These are phyloP conservation scores for Ostrea denselamellosa DNA, from an alignment of 1,140 invertebrate species.

Conservation along the genomic window DNA sequence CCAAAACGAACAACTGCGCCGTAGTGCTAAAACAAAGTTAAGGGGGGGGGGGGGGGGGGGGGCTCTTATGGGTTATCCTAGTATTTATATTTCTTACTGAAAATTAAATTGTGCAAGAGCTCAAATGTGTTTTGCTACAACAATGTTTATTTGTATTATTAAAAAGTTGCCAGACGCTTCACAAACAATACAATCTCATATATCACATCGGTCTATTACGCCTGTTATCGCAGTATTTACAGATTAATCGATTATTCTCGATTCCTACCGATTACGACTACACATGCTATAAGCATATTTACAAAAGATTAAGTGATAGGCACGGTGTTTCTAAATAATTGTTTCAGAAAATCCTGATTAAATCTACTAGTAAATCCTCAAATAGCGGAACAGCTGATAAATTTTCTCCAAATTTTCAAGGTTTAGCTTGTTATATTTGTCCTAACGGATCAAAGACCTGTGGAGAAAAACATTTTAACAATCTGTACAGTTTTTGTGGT, in stretches of 20 bases:
- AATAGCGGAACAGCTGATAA: not conserved
- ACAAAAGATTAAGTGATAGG: slow-evolving; percentile 33
- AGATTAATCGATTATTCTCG: not conserved
- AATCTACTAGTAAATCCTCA: slow-evolving; percentile 17
- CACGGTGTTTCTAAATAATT: not conserved
- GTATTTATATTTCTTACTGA: too few relatives aligned
- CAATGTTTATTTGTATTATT: not conserved
- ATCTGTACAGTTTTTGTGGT: not conserved
- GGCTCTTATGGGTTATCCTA: too few relatives aligned
- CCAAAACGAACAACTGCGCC: too few relatives aligned
- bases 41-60: too few relatives aligned
- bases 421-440: not conserved
- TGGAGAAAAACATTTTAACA: not conserved
- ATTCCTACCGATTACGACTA: not conserved
- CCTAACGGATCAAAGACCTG: slow-evolving; percentile 15
- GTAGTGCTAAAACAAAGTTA: too few relatives aligned
- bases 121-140: not conserved
- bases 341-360: slow-evolving; percentile 30
- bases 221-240: not conserved
- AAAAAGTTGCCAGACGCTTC: not conserved
- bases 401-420: slow-evolving; percentile 1
- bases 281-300: slow-evolving; percentile 1
- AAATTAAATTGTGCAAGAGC: not conserved
- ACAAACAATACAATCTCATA: not conserved
- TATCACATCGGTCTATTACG: not conserved